Evolutionary conservation across 2,113 vertebrate genomes (phyloP), one percentile per base, ranked within the genome.

Genomic region (Solea solea): DNA sequence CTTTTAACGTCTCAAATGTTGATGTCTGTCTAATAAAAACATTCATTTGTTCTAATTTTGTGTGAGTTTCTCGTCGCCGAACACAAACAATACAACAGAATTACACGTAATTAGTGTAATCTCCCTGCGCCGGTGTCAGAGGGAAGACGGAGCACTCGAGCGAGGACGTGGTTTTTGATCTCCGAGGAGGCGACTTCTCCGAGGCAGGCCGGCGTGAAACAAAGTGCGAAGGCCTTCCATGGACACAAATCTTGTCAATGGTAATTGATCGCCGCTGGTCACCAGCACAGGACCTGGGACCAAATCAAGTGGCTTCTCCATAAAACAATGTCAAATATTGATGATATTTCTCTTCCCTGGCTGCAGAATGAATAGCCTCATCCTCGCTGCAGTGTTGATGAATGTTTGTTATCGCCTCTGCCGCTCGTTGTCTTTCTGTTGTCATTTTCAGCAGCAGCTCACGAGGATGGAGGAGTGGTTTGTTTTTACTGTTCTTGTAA

Each of bases 281-380:
- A 92, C 88, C 90, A 82, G 74, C 81, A 88, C 87, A 86, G 88
- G 84, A 92, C 88, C 85, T 73, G 80, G 90, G 90, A 93, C 80
- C 77, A 92, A 93, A 93, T 93, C 91, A 93, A 93, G 91, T 92
- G 87, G 86, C 89, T 91, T 93, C 90, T 91, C 89, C 91, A 91
- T 93, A 93, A 92, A 93, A 94, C 92, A 93, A 93, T 90, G 92
- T 93, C 91, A 93, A 93, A 93, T 94, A 94, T 94, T 94, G 92
- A 94, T 93, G 92, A 92, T 92, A 89, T 93, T 94, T 94, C 90
- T 93, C 91, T 92, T 92, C 83, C 81, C 82, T 81, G 89, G 75
- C 89, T 88, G 76, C 63, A 86, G 84, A 93, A 93, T 90, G 86
- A 93, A 94, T 93, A 86, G 92, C 90, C 86, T 89, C 80, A 85